phyloP scores from a whole-genome alignment of 2,888 invertebrate species.

The Cerastis rubricosa region DNA sequence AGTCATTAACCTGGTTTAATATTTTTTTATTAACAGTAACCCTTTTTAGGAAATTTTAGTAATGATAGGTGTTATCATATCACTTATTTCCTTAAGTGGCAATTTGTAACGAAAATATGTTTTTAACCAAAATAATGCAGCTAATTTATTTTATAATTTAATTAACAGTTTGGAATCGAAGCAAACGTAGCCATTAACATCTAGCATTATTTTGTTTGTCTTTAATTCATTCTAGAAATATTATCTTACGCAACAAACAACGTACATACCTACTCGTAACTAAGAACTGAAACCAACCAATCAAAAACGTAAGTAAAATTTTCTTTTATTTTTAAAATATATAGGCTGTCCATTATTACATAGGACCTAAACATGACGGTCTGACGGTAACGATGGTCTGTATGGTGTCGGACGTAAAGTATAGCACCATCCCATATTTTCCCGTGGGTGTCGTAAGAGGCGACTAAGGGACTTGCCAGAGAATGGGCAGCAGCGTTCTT shows the following conservation, averaged over 20 bases:
- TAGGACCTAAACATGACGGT: background rate
- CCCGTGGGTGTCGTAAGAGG: too few species aligned
- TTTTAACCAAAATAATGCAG: background rate
- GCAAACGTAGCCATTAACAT: background rate
- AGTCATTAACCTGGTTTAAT: slow-evolving; percentile 39
- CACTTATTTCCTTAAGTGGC: slow-evolving; percentile 1
- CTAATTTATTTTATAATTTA: slow-evolving; percentile 38
- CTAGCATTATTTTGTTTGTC: background rate
- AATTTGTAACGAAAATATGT: background rate
- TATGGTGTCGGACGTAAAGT: too few species aligned
- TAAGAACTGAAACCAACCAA: background rate
- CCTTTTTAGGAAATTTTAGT: slow-evolving; percentile 22
- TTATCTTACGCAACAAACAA: background rate
- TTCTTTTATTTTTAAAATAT: background rate
- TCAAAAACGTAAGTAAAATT: background rate
- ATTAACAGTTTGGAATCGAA: slow-evolving; percentile 14
- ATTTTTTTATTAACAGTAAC: slow-evolving; percentile 14
- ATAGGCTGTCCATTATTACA: too few species aligned
- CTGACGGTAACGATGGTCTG: too few species aligned
- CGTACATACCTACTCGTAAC: too few species aligned
- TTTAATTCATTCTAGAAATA: background rate
- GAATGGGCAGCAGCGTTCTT: too few species aligned
- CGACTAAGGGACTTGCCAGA: too few species aligned
- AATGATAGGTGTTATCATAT: slow-evolving; percentile 2
- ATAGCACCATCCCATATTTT: too few species aligned